These are phyloP conservation scores for Therioaphis trifolii DNA, from an alignment of 2,888 invertebrate genomes.

Conservation along the genomic window DNA sequence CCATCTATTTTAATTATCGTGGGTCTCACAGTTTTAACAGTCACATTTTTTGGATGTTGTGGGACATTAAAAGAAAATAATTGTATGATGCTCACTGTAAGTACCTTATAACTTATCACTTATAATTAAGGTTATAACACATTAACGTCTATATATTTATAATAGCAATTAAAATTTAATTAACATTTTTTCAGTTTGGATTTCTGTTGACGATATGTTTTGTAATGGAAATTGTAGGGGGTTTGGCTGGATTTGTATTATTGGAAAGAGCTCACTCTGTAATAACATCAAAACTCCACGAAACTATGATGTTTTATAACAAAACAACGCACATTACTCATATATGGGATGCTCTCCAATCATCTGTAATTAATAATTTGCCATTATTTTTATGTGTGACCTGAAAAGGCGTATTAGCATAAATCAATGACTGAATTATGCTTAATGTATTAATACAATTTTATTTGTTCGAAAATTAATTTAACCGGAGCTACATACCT, in stretches of 20 bases:
- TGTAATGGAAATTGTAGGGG: constrained; percentile 70
- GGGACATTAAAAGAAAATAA: constrained; percentile 70
- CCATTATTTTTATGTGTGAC: not conserved
- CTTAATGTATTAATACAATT: too few species aligned
- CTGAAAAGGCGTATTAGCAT: constrained; percentile 22
- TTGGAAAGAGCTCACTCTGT: constrained; percentile 63
- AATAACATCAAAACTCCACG: constrained; percentile 64
- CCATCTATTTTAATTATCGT: constrained; percentile 78
- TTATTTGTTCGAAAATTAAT: too few species aligned
- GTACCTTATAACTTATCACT: constrained; percentile 48
- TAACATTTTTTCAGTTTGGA: constrained; percentile 67
- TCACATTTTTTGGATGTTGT: constrained; percentile 70
- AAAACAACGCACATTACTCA: constrained; percentile 63
- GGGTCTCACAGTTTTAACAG: constrained; percentile 74
- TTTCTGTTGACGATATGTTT: constrained; percentile 69
- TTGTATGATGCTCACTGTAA: constrained; percentile 69
- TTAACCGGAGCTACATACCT: too few species aligned
- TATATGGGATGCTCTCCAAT: constrained; percentile 66
- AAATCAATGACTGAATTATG: too few species aligned
- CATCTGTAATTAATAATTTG: constrained; percentile 64
- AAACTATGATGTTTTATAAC: constrained; percentile 65
- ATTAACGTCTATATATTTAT: not conserved
- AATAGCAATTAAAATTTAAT: not conserved
- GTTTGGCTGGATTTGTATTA: constrained; percentile 67
- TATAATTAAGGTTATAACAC: too few species aligned